Evolutionary conservation across 2,797 vertebrate species (phyloP).

Genomic region (Pseudotriccus pelzelni): DNA sequence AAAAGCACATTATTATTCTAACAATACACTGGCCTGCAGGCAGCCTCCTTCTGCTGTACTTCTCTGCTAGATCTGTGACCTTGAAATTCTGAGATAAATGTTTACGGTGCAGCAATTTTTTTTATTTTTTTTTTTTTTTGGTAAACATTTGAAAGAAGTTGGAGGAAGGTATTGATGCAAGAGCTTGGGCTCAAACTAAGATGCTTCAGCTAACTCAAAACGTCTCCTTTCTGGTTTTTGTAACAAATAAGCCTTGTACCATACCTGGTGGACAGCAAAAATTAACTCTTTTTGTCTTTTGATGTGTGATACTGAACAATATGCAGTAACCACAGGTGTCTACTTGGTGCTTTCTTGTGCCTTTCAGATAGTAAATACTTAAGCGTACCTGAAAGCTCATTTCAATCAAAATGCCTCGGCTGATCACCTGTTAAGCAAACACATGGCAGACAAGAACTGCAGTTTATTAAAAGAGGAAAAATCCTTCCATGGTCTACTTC

Average conservation of each 20-base stretch:
- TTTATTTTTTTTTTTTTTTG: background rate
- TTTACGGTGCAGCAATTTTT: background rate
- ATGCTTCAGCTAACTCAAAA: background rate
- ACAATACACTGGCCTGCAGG: background rate
- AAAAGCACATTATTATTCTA: background rate
- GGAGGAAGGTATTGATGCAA: background rate
- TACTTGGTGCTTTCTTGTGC: background rate
- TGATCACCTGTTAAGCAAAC: background rate
- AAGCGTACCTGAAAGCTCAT: background rate
- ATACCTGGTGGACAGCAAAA: background rate
- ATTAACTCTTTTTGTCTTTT: background rate
- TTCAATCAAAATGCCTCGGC: background rate
- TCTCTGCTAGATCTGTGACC: background rate
- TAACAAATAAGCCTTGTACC: background rate
- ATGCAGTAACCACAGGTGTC: background rate
- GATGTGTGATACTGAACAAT: background rate
- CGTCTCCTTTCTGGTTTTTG: background rate
- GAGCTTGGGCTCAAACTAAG: background rate
- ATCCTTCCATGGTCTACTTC: background rate
- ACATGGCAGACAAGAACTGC: background rate
- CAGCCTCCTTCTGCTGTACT: background rate
- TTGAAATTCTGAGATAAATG: background rate
- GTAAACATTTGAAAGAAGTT: background rate
- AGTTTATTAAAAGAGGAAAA: background rate
- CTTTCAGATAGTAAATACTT: background rate